Evolutionary conservation across 2,797 vertebrate genomes (phyloP), one percentile per base, ranked within the genome.

Genomic region (Hyperoplus lanceolatus): DNA sequence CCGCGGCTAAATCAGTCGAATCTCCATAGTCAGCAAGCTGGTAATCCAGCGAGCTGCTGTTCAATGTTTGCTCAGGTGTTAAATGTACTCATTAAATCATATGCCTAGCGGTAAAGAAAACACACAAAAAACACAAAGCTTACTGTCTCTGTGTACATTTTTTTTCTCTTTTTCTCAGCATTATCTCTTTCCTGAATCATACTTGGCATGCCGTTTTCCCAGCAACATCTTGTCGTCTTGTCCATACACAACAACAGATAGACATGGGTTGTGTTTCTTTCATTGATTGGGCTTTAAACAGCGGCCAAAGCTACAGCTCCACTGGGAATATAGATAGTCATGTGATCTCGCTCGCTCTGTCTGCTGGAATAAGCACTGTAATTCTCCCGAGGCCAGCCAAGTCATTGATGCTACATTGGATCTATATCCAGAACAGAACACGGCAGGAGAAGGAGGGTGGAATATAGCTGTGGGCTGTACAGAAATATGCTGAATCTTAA

Each of bases 231-330:
- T 70, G 84, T 87, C 43, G 78, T 69, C 70, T 65, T 29, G 29
- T 29, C 6, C 61, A 43, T 82, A 79, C 79, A 29, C 29, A 29
- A 29, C 29, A 74, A 65, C 90, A 89, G 90, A 91, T 56, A 82
- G 84, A 84, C 78, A 18, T 4, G 83, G 90, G 79, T 94, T 89
- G 60, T 89, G 89, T 94, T 93, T 90, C 93, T 87, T 81, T 93
- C 86, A 94, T 94, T 88, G 92, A 95, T 94, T 87, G 39, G 82
- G 84, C 89, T 90, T 91, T 92, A 92, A 90, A 92, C 88, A 90
- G 83, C 85, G 92, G 91, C 91, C 88, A 88, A 91, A 90, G 90
- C 89, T 92, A 88, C 87, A 84, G 83, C 89, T 89, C 93, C 87
- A 0, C 80, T 73, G 92, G 92, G 93, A 29, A 92, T 64, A 73